Percentiles rank a stretch among this genome's conserved stretches.
Evolutionary conservation across 2,888 invertebrate genomes (phyloP).

Genomic region (Caenorhabditis drosophilae): DNA sequence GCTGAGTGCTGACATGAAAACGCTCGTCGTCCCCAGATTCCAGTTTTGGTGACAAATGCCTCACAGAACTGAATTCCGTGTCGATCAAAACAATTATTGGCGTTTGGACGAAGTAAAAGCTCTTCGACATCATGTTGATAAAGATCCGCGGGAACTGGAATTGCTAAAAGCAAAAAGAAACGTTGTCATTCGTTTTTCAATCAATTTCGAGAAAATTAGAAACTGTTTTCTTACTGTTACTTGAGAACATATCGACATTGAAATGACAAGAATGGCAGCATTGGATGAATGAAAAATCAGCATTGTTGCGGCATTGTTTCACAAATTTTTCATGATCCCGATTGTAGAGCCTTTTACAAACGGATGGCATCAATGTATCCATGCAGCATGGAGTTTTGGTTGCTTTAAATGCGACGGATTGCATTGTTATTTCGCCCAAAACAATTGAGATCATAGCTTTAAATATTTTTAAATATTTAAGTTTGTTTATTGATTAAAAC

Average conservation of each 20-base stretch:
- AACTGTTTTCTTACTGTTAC: constrained; percentile 17
- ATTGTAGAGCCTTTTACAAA: constrained; percentile 52
- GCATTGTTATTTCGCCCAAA: constrained; percentile 32
- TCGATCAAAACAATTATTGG: constrained; percentile 51
- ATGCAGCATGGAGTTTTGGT: constrained; percentile 58
- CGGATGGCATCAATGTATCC: constrained; percentile 55
- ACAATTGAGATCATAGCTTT: neutral
- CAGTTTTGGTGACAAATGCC: constrained; percentile 42
- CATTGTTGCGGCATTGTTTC: constrained; percentile 52
- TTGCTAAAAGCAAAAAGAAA: constrained; percentile 15
- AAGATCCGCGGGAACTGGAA: constrained; percentile 45
- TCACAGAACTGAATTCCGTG: constrained; percentile 54
- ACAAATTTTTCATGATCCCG: constrained; percentile 53
- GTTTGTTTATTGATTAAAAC: neutral
- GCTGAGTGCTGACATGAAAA: constrained; percentile 56
- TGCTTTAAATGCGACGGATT: constrained; percentile 45
- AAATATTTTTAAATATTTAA: neutral
- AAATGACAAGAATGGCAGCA: constrained; percentile 63
- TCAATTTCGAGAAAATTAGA: neutral
- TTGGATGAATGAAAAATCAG: constrained; percentile 62
- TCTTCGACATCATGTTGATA: constrained; percentile 57
- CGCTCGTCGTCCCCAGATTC: constrained; percentile 47
- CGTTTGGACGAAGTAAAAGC: constrained; percentile 45
- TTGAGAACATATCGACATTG: constrained; percentile 50
- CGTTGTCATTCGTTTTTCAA: neutral